A percentile compares a stretch with the other conserved stretches of the same genome.
These are phyloP conservation scores for Spodoptera frugiperda DNA, from an alignment of 1,140 invertebrate species.

Conservation along the genomic window DNA sequence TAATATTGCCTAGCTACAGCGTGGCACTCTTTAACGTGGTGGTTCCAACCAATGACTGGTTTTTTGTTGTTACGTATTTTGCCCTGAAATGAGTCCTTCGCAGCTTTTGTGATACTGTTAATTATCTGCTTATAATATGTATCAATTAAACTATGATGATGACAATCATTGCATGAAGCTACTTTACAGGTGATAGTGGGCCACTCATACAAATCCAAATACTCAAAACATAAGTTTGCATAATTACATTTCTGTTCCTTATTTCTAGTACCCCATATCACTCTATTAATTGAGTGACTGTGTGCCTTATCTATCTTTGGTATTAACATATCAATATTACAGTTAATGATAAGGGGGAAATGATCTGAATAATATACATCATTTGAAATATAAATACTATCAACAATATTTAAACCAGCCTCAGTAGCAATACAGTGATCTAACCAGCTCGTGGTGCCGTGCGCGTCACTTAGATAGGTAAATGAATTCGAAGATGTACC, in stretches of 20 bases:
- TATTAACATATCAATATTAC: too few relatives aligned
- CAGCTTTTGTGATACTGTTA: not conserved
- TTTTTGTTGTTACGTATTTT: not conserved
- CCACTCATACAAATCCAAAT: not conserved
- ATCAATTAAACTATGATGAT: not conserved
- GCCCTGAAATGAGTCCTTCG: not conserved
- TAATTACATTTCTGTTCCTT: not conserved
- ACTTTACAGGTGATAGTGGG: not conserved
- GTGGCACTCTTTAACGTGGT: not conserved
- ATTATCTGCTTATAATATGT: not conserved
- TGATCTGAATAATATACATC: constrained; percentile 21
- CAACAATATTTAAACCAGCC: not conserved
- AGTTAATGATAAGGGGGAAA: not conserved
- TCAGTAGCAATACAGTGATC: not conserved
- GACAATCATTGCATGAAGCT: not conserved
- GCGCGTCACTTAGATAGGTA: constrained; percentile 2
- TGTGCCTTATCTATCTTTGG: too few relatives aligned
- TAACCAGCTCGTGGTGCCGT: constrained; percentile 6
- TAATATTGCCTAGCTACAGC: not conserved
- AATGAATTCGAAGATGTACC: not conserved
- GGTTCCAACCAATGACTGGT: not conserved
- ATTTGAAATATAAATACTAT: not conserved
- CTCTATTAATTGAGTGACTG: not conserved
- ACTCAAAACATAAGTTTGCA: not conserved
- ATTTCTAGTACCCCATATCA: constrained; percentile 1